phyloP scores from a whole-genome alignment of 2,888 invertebrate genomes.

The Caenorhabditis virilis region DNA sequence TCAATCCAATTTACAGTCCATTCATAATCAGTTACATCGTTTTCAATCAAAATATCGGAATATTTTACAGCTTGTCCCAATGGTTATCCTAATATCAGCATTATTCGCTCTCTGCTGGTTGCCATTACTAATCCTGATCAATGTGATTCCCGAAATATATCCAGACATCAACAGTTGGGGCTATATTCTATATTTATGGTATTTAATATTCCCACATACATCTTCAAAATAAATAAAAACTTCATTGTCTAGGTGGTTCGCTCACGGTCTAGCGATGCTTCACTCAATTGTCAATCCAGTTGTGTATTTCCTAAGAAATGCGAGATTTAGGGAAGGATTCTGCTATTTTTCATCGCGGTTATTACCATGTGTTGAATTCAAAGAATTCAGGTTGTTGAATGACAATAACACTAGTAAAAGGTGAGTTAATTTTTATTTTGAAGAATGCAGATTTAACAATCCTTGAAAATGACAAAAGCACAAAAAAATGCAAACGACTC shows the following conservation, averaged over 20 bases:
- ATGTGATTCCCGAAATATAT: constrained; percentile 58
- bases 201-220: no score
- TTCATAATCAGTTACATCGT: not conserved
- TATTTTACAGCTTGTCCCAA: constrained; percentile 64
- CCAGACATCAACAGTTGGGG: constrained; percentile 55
- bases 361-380: constrained; percentile 47
- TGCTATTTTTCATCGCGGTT: constrained; percentile 43
- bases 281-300: constrained; percentile 67
- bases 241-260: constrained; percentile 57
- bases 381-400: constrained; percentile 48
- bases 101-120: constrained; percentile 67
- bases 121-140: constrained; percentile 66
- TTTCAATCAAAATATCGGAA: not conserved
- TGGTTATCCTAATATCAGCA: constrained; percentile 66
- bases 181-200: constrained; percentile 66
- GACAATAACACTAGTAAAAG: constrained; percentile 38
- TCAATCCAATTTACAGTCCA: no score
- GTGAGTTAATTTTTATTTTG: constrained; percentile 9
- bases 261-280: constrained; percentile 67
- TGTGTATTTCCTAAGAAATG: constrained; percentile 63
- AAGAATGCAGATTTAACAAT: no score
- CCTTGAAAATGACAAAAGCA: no score
- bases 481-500: no score
- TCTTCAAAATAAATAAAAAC: no score
- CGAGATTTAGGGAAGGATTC: constrained; percentile 85